Evolutionary conservation across 2,797 vertebrate species (phyloP).

Genomic region (Syndactyla subalaris): DNA sequence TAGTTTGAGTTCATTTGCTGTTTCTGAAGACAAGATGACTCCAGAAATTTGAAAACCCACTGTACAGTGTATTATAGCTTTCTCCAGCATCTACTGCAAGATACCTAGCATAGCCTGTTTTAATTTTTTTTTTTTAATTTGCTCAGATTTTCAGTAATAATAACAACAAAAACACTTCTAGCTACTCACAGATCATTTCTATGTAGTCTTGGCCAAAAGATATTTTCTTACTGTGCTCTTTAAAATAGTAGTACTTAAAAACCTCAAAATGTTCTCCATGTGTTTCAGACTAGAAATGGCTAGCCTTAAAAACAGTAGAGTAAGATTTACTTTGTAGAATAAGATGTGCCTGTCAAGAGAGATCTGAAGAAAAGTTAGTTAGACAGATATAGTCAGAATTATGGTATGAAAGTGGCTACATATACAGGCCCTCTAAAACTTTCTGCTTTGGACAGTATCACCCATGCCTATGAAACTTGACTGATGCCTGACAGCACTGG

Average conservation of each 20-base stretch:
- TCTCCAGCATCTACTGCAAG: not conserved
- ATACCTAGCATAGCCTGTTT: not conserved
- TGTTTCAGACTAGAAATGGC: not conserved
- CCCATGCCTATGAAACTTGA: not conserved
- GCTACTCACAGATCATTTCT: not conserved
- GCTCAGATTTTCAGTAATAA: not conserved
- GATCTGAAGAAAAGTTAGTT: not conserved
- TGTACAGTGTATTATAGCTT: not conserved
- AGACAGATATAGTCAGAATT: not conserved
- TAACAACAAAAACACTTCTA: not conserved
- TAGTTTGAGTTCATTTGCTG: not conserved
- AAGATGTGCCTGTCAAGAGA: not conserved
- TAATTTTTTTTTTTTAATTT: not conserved
- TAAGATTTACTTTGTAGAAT: not conserved
- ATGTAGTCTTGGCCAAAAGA: not conserved
- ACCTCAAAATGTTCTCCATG: not conserved
- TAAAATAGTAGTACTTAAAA: not conserved
- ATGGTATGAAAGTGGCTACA: not conserved
- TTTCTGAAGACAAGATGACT: not conserved
- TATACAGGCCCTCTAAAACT: not conserved
- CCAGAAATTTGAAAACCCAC: not conserved
- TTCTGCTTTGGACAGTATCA: not conserved
- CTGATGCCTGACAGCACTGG: fast-evolving
- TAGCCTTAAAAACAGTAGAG: not conserved
- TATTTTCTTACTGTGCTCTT: not conserved